Conservation (phyloP, 2,797 vertebrate species). For the Myripristis jacobus region DNA sequence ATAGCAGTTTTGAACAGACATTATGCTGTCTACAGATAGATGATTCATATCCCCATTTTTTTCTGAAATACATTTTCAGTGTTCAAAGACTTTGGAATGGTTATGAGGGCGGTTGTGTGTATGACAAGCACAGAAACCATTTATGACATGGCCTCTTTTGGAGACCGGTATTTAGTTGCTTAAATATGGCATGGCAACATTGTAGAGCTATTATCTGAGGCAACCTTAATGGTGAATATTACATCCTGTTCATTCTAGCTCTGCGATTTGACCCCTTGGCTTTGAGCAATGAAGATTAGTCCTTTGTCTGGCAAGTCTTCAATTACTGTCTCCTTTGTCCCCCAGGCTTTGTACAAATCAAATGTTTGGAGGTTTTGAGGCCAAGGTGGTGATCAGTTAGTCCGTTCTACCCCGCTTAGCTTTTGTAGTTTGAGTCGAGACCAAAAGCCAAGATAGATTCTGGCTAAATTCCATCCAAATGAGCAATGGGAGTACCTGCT, state of each 20-base stretch:
- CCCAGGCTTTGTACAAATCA: slow-evolving; percentile 54
- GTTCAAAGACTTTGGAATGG: not conserved
- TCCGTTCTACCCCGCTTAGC: slow-evolving; percentile 21
- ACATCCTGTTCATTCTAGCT: not conserved
- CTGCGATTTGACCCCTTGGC: slow-evolving; percentile 24
- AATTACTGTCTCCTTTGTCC: slow-evolving; percentile 45
- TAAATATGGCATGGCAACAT: not conserved
- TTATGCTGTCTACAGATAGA: not conserved
- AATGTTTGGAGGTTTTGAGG: slow-evolving; percentile 55
- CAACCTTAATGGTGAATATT: not conserved
- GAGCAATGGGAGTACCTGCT: slow-evolving; percentile 31
- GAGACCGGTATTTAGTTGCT: not conserved
- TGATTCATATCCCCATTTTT: not conserved
- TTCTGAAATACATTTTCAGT: not conserved
- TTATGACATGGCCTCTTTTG: not conserved
- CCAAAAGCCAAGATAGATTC: slow-evolving; percentile 33
- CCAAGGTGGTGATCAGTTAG: slow-evolving; percentile 28
- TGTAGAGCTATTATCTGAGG: not conserved
- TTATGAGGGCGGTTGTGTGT: not conserved
- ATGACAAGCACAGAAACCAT: not conserved
- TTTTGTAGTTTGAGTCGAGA: slow-evolving; percentile 25
- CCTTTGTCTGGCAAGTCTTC: slow-evolving; percentile 36
- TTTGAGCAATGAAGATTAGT: slow-evolving; percentile 40
- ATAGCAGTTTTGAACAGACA: not conserved
- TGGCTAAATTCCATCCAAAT: slow-evolving; percentile 42